Base-by-base conservation (phyloP, 2,888 invertebrate genomes). In the Plagodis dolabraria region DNA sequence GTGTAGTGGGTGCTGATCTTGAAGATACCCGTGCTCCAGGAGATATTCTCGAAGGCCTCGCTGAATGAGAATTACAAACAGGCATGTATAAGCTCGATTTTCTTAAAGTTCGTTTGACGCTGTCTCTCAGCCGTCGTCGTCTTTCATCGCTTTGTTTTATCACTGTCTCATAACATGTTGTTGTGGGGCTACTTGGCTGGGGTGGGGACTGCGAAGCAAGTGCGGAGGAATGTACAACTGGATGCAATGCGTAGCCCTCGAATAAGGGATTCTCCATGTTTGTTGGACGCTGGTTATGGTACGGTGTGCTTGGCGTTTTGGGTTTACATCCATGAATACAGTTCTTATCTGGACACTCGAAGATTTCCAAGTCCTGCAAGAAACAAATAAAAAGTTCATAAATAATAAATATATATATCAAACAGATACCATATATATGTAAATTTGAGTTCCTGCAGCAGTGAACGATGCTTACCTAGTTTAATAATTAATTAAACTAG, bases 121-220 rank as follows among this genome's bases (percentile, higher is more conserved):
- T 80, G 33, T 90, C 86, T 2, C 56, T 48, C 42, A 83, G 62
- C 69, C 93, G 82, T 87, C 95, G 69, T 43, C 93, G 80, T 90
- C 94, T 60, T 89, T 95, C 83, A 92, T 93, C 90, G 58, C 78
- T 83, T 10, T 82, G 77, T 80, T 96, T 95, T 68, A 95, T 95
- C 61, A 96, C 93, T 34, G 96, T 93, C 71, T 96, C 96, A 52
- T 95, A 93, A 65, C 96, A 95, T 77, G 96, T 95, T 68, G 95
- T 93, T 9, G 96, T 96, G 6, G 97, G 97, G 77, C 96, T 96
- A n/a, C 96, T 97, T 4, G 96, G 96, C 71, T 95, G 94, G 0
- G 97, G 97, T 0, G 97, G 97, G 0, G 97, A 97, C 68, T 87
- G 85, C 40, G 86, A 87, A n/a, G 84, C 73, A 12, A 9, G 12